These are phyloP conservation scores for Alethe castanea DNA, from an alignment of 2,113 vertebrate species.

Conservation along the genomic window DNA sequence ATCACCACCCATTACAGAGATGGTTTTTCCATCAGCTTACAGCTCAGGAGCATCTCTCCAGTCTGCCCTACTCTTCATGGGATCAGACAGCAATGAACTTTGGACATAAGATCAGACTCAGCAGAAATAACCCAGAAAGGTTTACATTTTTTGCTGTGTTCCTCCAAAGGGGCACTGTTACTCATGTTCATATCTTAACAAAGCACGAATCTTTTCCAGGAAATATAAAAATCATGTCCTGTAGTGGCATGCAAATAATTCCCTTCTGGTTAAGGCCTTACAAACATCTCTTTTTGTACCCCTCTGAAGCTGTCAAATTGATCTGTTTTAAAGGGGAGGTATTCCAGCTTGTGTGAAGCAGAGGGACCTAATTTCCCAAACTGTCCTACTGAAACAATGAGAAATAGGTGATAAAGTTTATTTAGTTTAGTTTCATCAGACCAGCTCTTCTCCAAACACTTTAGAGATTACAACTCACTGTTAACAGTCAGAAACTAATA, in stretches of 20 bases:
- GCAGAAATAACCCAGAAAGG: neutral
- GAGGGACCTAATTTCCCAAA: neutral
- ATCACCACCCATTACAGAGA: neutral
- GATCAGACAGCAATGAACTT: neutral
- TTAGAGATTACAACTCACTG: neutral
- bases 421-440: neutral
- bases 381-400: neutral
- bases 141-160: neutral
- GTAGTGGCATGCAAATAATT: neutral
- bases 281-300: neutral
- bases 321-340: neutral
- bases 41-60: neutral
- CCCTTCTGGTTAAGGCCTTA: neutral
- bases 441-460: neutral
- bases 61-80: neutral
- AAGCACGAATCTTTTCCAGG: neutral
- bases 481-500: neutral
- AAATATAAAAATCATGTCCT: neutral
- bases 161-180: neutral
- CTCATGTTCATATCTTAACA: accelerated
- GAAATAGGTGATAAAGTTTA: neutral
- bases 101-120: neutral
- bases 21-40: neutral
- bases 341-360: neutral
- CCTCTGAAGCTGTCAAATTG: neutral